These are phyloP conservation scores for Hypotaenidia okinawae DNA, from an alignment of 2,797 vertebrate species.

Conservation along the genomic window DNA sequence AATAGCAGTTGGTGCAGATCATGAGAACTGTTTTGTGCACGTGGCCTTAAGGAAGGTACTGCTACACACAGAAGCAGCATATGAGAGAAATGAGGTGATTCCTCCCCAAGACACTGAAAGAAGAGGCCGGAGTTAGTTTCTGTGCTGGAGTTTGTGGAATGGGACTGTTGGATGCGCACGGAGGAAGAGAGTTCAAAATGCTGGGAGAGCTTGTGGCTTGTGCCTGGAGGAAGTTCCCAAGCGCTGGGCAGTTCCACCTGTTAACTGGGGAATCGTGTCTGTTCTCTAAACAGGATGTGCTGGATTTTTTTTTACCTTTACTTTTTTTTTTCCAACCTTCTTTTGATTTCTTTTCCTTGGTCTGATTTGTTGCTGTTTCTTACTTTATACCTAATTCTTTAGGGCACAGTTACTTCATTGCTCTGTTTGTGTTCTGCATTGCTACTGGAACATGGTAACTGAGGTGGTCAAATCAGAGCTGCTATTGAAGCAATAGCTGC, in stretches of 20 bases:
- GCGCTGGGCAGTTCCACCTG: too few relatives aligned
- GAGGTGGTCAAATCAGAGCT: not conserved
- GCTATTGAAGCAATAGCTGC: not conserved
- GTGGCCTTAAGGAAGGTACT: not conserved
- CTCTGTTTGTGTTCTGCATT: not conserved
- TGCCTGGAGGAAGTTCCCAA: not conserved
- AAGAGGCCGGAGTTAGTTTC: not conserved
- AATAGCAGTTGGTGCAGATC: not conserved
- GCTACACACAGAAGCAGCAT: not conserved
- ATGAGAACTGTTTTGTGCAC: fast-evolving
- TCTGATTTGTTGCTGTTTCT: not conserved
- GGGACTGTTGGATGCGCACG: not conserved
- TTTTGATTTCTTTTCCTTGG: not conserved
- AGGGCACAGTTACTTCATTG: not conserved
- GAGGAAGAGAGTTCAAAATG: not conserved
- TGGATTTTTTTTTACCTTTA: too few relatives aligned
- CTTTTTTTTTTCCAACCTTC: too few relatives aligned
- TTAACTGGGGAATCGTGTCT: not conserved
- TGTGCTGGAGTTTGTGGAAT: not conserved
- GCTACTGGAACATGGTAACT: not conserved
- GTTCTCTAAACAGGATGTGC: not conserved
- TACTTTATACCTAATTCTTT: not conserved
- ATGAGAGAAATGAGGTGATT: not conserved
- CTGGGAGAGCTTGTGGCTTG: not conserved
- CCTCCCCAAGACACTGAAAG: too few relatives aligned